Evolutionary conservation across 2,888 invertebrate species (phyloP), one percentile per base, ranked within the genome.

Genomic region (Yponomeuta sedellus): DNA sequence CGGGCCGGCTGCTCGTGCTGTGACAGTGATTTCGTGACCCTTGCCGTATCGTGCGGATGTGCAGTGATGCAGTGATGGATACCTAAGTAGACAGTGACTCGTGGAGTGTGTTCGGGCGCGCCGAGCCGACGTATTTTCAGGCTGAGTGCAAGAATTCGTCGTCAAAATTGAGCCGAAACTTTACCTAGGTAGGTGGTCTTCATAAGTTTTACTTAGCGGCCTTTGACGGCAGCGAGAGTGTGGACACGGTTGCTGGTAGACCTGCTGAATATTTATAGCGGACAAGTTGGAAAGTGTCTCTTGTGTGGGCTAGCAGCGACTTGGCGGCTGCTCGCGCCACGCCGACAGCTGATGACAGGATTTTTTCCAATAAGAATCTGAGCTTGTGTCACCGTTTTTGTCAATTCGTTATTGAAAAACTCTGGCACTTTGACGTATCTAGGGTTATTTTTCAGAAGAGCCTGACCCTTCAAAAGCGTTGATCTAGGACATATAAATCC

Each of bases 41-140:
- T 86, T 80, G 75, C 80, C 80, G 75, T 81, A 79, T 79, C 77
- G 86, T 86, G 85, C 91, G 91, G 91, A 91, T 91, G 90, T 91
- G 91, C 91, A 92, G 88, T 91, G 90, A 88, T 91, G 91, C 91
- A 92, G 88, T 91, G 90, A 88, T 89, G 90, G 88, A 90, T 88
- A 76, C 59, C 59, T 59, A 63, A 85, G 80, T 88, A 85, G 86
- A 85, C 83, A 83, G 76, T 79, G 76, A 81, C 34, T 34, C 81
- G 78, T 81, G 78, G 64, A 64, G 64, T 28, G 81, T 76, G 77
- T 77, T 77, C 77, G 77, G 74, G 74, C 78, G 79, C 80, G 73
- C 75, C 77, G 73, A 78, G 75, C 75, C 79, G 74, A 75, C 80
- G 77, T 74, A 82, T 76, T 85, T 83, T 84, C 76, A 85, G 80